A percentile compares a stretch with the other conserved stretches of the same genome.
Evolutionary conservation across 2,888 invertebrate species (phyloP).

Genomic region (Thera britannica): DNA sequence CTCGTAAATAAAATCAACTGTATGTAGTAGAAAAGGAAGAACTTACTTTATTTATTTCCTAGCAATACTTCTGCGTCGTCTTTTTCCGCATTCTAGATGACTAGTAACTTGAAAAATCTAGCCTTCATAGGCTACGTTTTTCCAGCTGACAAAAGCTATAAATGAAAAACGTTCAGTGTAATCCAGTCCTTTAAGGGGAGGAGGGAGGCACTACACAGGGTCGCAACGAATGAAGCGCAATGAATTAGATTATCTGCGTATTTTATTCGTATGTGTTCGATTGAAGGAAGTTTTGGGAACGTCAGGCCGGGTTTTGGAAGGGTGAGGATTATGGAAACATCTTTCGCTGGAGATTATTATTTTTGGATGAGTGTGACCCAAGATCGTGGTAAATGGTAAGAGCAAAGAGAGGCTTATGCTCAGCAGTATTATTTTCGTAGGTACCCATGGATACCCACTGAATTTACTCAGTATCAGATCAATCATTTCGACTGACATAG

Average conservation of each 20-base stretch:
- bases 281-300: constrained; percentile 11
- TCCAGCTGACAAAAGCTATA: too few relatives aligned
- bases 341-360: not conserved
- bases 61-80: not conserved
- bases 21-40: not conserved
- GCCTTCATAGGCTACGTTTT: too few relatives aligned
- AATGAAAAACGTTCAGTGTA: constrained; percentile 3
- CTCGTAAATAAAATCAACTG: too few relatives aligned
- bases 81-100: too few relatives aligned
- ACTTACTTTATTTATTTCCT: not conserved
- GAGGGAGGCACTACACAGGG: constrained; percentile 17
- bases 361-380: not conserved
- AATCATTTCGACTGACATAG: too few relatives aligned
- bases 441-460: too few relatives aligned
- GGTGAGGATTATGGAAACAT: constrained; percentile 3
- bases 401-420: too few relatives aligned
- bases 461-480: too few relatives aligned
- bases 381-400: too few relatives aligned
- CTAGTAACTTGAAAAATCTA: too few relatives aligned
- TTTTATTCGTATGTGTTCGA: constrained; percentile 14
- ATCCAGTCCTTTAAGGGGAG: constrained; percentile 17
- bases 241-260: constrained; percentile 15
- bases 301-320: not conserved
- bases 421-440: too few relatives aligned
- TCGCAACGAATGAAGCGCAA: constrained; percentile 12